Base-by-base conservation (phyloP, 2,113 vertebrate genomes). In the Aix galericulata region DNA sequence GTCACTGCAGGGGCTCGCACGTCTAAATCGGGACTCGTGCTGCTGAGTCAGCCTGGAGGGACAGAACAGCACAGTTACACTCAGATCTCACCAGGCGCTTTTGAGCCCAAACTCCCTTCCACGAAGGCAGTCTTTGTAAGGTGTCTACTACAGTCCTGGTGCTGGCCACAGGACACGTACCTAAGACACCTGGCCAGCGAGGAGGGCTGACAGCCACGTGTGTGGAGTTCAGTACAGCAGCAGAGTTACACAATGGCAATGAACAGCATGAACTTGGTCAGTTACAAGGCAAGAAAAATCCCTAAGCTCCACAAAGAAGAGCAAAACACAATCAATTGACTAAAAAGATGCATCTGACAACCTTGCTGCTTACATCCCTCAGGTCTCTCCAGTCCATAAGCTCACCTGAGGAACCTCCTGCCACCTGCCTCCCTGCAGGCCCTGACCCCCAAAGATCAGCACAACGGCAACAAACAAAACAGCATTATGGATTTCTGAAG, bases 11-110 rank as follows among this genome's bases (percentile, higher is more conserved):
- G 80, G 86, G 86, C 74, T 85, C 79, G 5, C 62, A 46, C 22
- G 44, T 6, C 90, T 90, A 62, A 90, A 82, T 59, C 92, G 26
- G 74, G 87, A 11, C n/a, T 77, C 6, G 53, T 20, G 90, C 91
- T 97, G 94, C 96, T 93, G 94, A 97, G 93, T 95, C 97, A 96
- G 95, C 64, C 21, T 2, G 0, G 27, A 68, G 88, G 8, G 21
- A 64, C 76, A 73, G 81, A 46, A 73, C 86, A 64, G 82, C 69
- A 68, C 77, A 56, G 71, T 79, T 34, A n/a, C 23, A 0, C 50
- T 20, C 77, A 90, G 46, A 9, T 20, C 87, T 72, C 72, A 78
- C 82, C 16, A 6, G 7, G 73, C 66, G 22, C 48, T 73, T 63
- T 58, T 32, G 18, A 79, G 66, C 53, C 71, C 26, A 15, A 89